Percentiles rank a stretch among this genome's conserved stretches.
Conservation (phyloP, 2,113 vertebrate genomes). For the Hippocampus barbouri region DNA sequence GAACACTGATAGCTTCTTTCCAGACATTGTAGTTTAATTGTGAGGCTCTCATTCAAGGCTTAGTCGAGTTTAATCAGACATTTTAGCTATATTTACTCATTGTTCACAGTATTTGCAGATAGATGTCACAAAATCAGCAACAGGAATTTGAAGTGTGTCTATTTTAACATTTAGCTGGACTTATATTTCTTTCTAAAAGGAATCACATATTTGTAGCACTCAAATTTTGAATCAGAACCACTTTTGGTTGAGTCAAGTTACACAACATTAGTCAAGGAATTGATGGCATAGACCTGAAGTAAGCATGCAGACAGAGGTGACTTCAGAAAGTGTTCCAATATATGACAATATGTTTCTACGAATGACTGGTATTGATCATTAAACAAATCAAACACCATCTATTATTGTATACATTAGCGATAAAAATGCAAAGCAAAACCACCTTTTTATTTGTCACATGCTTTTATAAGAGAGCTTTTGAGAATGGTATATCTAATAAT, state of each 20-base stretch:
- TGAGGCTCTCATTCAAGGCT: neutral
- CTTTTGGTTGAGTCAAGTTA: neutral
- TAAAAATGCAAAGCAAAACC: no score
- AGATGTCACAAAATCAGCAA: neutral
- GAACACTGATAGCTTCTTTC: neutral
- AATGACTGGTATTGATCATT: neutral
- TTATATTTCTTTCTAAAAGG: neutral
- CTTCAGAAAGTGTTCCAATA: neutral
- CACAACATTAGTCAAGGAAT: neutral
- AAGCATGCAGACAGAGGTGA: neutral
- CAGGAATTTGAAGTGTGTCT: neutral
- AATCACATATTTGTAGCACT: neutral
- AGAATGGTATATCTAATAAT: neutral
- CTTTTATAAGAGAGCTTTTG: neutral
- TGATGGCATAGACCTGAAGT: neutral
- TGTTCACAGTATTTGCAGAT: neutral
- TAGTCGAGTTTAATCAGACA: neutral
- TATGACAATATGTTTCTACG: neutral
- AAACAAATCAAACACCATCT: neutral
- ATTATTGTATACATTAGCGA: no score
- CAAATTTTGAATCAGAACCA: neutral
- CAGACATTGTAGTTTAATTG: neutral
- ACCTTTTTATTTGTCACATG: no score
- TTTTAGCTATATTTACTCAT: neutral
- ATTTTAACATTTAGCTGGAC: neutral